Evolutionary conservation across 2,888 invertebrate species (phyloP), one percentile per base, ranked within the genome.

Genomic region (Petrophora chlorosata): DNA sequence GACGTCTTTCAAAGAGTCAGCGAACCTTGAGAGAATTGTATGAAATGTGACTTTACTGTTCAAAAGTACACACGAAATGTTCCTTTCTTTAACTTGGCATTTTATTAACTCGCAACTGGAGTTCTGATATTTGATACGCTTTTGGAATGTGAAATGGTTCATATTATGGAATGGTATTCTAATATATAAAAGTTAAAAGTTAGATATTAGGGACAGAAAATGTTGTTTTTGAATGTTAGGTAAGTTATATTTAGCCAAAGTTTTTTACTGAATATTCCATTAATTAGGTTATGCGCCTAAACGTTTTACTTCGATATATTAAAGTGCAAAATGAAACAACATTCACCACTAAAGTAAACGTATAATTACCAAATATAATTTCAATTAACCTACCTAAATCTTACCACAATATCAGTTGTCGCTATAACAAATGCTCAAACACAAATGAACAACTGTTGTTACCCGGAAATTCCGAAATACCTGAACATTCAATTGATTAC

Each of bases 1-100:
- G 47, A 56, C 58, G 59, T 71, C 66, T 69, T 69, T 67, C 65
- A 67, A 65, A 67, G 59, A 68, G 36, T 57, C 62, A 63, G 61
- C 63, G 63, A 66, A 64, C 68, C 67, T 53, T 53, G 60, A 63
- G 69, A 39, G 34, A 64, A 59, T 63, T 61, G 60, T 53, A 39
- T 43, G 49, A 56, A 56, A 63, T 59, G 61, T 41, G 56, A 59
- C 46, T 48, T 45, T 42, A 38, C 46, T 54, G 46, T 59, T 59
- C 23, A 42, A 53, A 53, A 35, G 30, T 53, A 34, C 34, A 36
- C 32, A 23, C 13, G 45, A 30, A 38, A 47, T 52, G 33, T 44
- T 42, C 34, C 45, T 51, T 51, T 39, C 23, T 49, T 43, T 39
- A 14, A 39, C 43, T 39, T 23, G 9, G 28, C 32, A 13, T 22